Conservation (phyloP, 1,140 invertebrate species). For the Drosophila pruinosa region DNA sequence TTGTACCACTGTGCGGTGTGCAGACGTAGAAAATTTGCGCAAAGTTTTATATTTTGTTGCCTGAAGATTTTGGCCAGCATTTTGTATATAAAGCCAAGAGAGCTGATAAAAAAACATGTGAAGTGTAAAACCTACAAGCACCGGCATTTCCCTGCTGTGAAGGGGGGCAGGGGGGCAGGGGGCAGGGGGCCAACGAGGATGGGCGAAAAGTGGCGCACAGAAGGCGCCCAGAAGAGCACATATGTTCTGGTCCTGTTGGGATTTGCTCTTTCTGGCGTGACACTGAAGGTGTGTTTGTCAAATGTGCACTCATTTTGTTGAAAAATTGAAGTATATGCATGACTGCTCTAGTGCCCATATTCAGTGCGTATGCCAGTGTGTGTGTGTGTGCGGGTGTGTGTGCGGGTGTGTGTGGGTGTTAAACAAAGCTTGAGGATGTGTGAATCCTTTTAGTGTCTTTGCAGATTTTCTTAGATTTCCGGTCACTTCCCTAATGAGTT, state of each 20-base stretch:
- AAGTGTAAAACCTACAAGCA: constrained; percentile 37
- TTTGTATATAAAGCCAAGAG: constrained; percentile 16
- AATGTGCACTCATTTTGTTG: constrained; percentile 79
- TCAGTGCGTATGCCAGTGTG: not conserved
- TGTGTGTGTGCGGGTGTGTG: not conserved
- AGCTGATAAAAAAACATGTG: constrained; percentile 54
- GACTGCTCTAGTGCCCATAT: constrained; percentile 60
- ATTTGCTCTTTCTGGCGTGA: constrained; percentile 34
- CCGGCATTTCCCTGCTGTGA: not conserved
- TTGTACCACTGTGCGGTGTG: constrained; percentile 9
- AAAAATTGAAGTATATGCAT: constrained; percentile 80
- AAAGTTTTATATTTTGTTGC: constrained; percentile 67
- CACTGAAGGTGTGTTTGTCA: constrained; percentile 71
- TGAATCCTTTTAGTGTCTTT: constrained; percentile 60
- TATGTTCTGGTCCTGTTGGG: constrained; percentile 54
- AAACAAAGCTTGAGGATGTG: constrained; percentile 26
- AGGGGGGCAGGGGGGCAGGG: not conserved
- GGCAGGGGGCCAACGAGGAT: not conserved
- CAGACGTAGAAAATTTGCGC: constrained; percentile 53
- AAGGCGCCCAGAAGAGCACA: constrained; percentile 39
- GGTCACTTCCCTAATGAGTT: constrained; percentile 80
- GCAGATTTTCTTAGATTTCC: constrained; percentile 73
- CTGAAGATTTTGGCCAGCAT: constrained; percentile 38
- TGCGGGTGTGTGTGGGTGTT: constrained; percentile 6
- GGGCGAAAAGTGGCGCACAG: not conserved